Evolutionary conservation across 2,797 vertebrate species (phyloP).

Genomic region (Smutsia gigantea): DNA sequence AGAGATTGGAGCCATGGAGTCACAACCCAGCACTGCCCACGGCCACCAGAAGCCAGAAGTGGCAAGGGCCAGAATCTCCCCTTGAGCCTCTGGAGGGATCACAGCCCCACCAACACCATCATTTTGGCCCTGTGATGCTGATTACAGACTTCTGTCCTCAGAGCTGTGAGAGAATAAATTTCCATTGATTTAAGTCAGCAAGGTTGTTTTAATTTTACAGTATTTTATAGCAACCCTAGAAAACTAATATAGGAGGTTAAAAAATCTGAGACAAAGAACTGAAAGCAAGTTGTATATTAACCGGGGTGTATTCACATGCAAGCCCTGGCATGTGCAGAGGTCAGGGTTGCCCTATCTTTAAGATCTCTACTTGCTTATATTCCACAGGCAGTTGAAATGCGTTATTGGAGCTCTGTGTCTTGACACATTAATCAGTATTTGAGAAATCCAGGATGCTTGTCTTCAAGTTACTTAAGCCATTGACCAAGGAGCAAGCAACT

Average conservation of each 20-base stretch:
- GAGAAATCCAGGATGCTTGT: not conserved
- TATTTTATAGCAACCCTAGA: not conserved
- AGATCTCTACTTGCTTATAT: not conserved
- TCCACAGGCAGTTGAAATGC: not conserved
- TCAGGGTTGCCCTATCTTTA: rapidly evolving
- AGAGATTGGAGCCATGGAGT: rapidly evolving
- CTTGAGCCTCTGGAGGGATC: not conserved
- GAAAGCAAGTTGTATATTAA: not conserved
- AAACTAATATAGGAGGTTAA: not conserved
- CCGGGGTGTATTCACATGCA: not conserved
- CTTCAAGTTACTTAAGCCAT: not conserved
- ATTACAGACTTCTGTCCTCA: not conserved
- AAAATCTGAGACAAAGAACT: not conserved
- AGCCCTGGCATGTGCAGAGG: rapidly evolving
- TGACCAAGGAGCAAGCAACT: not conserved
- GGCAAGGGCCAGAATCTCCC: rapidly evolving
- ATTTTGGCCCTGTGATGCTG: not conserved
- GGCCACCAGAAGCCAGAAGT: not conserved
- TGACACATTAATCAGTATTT: not conserved
- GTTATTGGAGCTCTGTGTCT: not conserved
- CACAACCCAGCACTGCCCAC: not conserved
- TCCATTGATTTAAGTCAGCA: not conserved
- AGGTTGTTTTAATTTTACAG: not conserved
- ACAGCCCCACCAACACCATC: not conserved
- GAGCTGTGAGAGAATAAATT: not conserved